These are phyloP conservation scores for Botrylloides violaceus DNA, from an alignment of 23 tunicate species.

Conservation along the genomic window DNA sequence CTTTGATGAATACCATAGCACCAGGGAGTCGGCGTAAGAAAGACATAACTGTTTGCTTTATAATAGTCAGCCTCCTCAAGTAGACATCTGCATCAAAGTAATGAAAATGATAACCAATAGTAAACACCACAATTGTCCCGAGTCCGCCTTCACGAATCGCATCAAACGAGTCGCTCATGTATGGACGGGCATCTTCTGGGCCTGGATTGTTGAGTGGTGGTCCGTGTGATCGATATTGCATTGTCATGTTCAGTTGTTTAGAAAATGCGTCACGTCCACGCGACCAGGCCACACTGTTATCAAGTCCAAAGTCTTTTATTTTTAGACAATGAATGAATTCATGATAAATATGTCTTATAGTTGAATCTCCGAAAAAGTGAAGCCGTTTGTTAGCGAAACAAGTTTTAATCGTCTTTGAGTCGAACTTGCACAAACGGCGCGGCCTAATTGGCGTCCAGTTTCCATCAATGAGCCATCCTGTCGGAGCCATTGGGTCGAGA, in stretches of 20 bases:
- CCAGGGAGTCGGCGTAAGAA: conserved; percentile 42
- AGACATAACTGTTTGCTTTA: conserved; percentile 21
- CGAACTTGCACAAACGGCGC: too few species aligned
- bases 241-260: conserved; percentile 15
- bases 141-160: conserved; percentile 29
- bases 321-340: not conserved
- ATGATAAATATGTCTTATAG: conserved; percentile 27
- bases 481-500: too few species aligned
- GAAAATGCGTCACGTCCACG: conserved; percentile 1
- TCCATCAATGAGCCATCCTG: too few species aligned
- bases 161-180: conserved; percentile 50
- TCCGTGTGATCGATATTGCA: conserved; percentile 62
- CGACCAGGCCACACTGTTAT: conserved; percentile 2
- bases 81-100: conserved; percentile 45
- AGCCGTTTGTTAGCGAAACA: too few species aligned
- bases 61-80: conserved; percentile 27
- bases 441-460: too few species aligned
- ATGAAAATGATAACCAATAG: conserved; percentile 44
- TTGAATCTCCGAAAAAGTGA: too few species aligned
- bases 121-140: conserved; percentile 45
- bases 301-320: not conserved
- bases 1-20: conserved; percentile 37
- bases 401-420: too few species aligned
- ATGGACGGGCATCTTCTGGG: conserved; percentile 33
- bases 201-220: conserved; percentile 75